Conservation (phyloP, 2,113 vertebrate genomes). For the Larimichthys polyactis region DNA sequence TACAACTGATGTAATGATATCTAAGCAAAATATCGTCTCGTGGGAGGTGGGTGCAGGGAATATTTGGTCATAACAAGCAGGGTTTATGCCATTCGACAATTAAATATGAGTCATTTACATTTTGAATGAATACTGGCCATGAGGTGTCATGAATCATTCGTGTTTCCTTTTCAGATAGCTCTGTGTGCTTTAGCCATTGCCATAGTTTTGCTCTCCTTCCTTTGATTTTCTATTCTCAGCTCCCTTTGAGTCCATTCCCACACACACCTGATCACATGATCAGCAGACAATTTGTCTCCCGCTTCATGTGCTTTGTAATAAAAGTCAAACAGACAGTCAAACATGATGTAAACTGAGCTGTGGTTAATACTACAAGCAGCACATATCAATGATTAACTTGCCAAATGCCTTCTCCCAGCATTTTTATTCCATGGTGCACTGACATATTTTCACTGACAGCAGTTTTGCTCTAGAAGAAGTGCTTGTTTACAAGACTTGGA, state of each 20-base stretch:
- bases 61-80: not conserved
- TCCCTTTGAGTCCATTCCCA: not conserved
- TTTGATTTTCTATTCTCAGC: slow-evolving; percentile 18
- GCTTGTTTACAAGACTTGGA: slow-evolving; percentile 6
- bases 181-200: not conserved
- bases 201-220: not conserved
- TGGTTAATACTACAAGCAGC: slow-evolving; percentile 34
- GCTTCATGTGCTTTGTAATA: slow-evolving; percentile 31
- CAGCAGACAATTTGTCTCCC: slow-evolving; percentile 21
- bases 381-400: slow-evolving; percentile 64
- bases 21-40: not conserved
- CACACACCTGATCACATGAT: slow-evolving; percentile 31
- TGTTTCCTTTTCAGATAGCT: not conserved
- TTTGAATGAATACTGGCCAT: not conserved
- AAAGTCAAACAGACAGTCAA: slow-evolving; percentile 56
- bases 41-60: not conserved
- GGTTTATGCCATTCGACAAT: not conserved
- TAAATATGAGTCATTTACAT: not conserved
- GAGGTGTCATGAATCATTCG: not conserved
- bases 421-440: slow-evolving; percentile 45
- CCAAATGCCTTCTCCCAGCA: slow-evolving; percentile 19
- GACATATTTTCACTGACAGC: slow-evolving; percentile 45
- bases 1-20: not conserved
- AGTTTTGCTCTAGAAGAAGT: slow-evolving; percentile 23
- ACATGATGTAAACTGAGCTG: slow-evolving; percentile 34